Conservation (phyloP, 1,140 invertebrate species). For the Aphidius ervi region DNA sequence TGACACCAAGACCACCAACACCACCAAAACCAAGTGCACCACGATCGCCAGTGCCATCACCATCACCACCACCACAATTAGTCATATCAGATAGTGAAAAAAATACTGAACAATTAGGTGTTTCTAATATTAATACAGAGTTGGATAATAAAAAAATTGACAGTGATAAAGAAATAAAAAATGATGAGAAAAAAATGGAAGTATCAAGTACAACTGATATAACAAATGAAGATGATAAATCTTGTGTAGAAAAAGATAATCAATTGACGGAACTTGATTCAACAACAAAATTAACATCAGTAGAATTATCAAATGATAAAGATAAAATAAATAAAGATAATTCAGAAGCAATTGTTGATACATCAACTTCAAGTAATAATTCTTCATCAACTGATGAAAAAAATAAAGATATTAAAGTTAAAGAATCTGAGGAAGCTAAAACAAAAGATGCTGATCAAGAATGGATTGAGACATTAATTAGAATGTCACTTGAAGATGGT, state of each 20-base stretch:
- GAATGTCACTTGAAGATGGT: conserved; percentile 33
- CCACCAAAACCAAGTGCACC: conserved; percentile 10
- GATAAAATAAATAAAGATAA: conserved; percentile 3
- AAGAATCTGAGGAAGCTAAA: conserved; percentile 2
- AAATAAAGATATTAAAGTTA: not conserved
- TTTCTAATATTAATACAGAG: not conserved
- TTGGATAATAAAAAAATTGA: too few relatives aligned
- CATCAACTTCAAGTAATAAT: conserved; percentile 15
- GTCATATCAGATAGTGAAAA: not conserved
- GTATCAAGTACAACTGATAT: conserved; percentile 25
- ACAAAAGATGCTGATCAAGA: conserved; percentile 24
- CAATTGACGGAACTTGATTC: conserved; percentile 11
- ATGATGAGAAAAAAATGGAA: conserved; percentile 24
- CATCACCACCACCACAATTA: not conserved
- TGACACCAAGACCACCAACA: conserved; percentile 22
- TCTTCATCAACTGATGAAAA: not conserved
- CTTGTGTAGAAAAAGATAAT: not conserved
- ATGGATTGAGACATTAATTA: conserved; percentile 34
- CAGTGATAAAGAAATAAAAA: not conserved
- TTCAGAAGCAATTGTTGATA: conserved; percentile 17
- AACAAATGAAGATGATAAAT: not conserved
- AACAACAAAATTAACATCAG: not conserved
- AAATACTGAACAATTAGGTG: not conserved
- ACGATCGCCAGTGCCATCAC: conserved; percentile 6
- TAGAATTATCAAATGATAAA: not conserved